These are phyloP conservation scores for Oncorhynchus kisutch DNA, from an alignment of 2,113 vertebrate genomes.

Conservation along the genomic window DNA sequence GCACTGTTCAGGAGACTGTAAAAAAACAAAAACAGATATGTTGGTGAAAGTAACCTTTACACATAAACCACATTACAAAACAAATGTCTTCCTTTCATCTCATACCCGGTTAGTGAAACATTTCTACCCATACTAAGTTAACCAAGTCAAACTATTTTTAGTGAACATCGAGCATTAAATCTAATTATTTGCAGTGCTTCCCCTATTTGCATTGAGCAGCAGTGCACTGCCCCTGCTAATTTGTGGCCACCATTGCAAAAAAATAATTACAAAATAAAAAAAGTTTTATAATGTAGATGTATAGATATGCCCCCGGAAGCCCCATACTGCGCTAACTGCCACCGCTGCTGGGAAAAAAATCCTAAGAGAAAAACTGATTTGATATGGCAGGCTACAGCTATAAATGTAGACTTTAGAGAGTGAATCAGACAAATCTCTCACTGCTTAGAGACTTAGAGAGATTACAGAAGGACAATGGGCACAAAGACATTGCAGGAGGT, in stretches of 20 bases:
- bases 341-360: too few relatives aligned
- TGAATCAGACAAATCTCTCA: too few relatives aligned
- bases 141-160: not conserved
- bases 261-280: too few relatives aligned
- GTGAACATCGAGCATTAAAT: not conserved
- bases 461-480: not conserved
- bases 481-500: not conserved
- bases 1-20: slow-evolving; percentile 85
- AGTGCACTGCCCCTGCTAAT: too few relatives aligned
- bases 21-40: slow-evolving; percentile 1
- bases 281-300: too few relatives aligned
- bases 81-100: not conserved
- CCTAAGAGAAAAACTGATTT: too few relatives aligned
- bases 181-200: not conserved
- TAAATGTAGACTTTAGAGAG: not conserved
- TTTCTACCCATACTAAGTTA: not conserved
- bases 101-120: not conserved
- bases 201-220: too few relatives aligned
- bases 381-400: not conserved
- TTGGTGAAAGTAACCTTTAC: not conserved
- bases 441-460: too few relatives aligned
- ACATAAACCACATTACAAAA: not conserved
- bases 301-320: too few relatives aligned
- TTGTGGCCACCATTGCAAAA: too few relatives aligned
- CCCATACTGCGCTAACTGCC: too few relatives aligned